These are phyloP conservation scores for Xestia xanthographa DNA, from an alignment of 2,888 invertebrate species.

Conservation along the genomic window DNA sequence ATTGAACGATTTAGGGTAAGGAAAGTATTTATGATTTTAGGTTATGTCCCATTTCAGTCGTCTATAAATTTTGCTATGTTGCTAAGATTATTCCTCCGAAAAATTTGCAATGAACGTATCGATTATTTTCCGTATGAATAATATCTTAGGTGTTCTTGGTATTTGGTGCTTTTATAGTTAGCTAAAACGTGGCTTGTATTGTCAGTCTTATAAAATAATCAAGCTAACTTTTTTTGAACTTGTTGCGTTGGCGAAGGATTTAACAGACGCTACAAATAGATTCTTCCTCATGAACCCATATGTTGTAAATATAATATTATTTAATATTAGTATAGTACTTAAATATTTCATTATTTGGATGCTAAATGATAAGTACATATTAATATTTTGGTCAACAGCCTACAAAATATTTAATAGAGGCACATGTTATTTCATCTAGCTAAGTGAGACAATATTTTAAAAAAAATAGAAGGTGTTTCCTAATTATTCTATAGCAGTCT, in stretches of 20 bases:
- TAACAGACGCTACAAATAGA: constrained; percentile 10
- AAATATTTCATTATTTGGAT: neutral
- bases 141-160: neutral
- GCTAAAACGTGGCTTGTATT: constrained; percentile 23
- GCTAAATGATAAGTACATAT: neutral
- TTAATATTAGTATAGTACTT: too few species aligned
- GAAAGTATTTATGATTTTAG: constrained; percentile 39
- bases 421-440: too few species aligned
- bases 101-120: neutral
- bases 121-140: neutral
- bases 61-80: too few species aligned
- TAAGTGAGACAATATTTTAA: neutral
- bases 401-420: too few species aligned
- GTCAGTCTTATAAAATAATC: constrained; percentile 7
- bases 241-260: constrained; percentile 53
- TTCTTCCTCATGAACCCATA: neutral
- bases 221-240: constrained; percentile 30
- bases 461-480: neutral
- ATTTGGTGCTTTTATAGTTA: neutral
- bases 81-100: too few species aligned
- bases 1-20: constrained; percentile 91
- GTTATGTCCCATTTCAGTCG: constrained; percentile 41
- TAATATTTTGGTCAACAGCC: neutral
- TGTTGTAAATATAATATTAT: neutral
- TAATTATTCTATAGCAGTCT: neutral